Conservation (phyloP, 1,140 invertebrate species). For the Trypoxylus dichotomus region DNA sequence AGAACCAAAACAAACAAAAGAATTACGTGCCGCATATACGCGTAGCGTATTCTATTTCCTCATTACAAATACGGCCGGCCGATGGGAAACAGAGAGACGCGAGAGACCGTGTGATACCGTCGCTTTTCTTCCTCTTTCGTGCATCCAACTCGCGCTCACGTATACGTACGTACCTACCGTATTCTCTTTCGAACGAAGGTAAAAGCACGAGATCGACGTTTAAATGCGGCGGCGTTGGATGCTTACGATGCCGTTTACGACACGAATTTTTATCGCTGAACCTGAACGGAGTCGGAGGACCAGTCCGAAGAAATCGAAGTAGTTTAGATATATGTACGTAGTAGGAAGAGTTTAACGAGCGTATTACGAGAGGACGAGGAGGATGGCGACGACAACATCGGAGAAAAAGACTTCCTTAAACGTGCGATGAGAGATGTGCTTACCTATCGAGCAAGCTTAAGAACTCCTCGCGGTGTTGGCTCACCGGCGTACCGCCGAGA, state of each 20-base stretch:
- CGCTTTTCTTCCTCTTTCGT: too few relatives aligned
- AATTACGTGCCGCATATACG: too few relatives aligned
- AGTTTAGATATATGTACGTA: background rate
- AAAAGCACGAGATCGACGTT: background rate
- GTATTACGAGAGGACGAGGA: background rate
- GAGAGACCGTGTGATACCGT: too few relatives aligned
- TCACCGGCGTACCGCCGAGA: background rate
- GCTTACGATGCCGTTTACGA: background rate
- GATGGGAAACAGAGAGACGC: too few relatives aligned
- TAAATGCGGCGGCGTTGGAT: background rate
- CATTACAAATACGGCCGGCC: too few relatives aligned
- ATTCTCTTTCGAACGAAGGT: constrained; percentile 17
- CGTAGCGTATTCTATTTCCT: too few relatives aligned
- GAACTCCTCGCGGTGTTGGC: too few relatives aligned
- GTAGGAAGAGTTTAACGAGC: background rate
- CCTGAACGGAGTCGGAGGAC: constrained; percentile 5
- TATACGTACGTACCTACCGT: background rate
- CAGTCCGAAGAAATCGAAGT: constrained; percentile 3
- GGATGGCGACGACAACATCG: background rate
- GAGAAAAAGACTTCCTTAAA: constrained; percentile 37
- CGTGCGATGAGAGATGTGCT: constrained; percentile 17
- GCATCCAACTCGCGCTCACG: background rate
- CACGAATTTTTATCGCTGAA: constrained; percentile 26
- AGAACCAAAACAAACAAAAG: too few relatives aligned
- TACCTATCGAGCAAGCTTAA: background rate